These are phyloP conservation scores for Actinernus sp. DNA, from an alignment of 92 coral and sea anemone species.

Conservation along the genomic window DNA sequence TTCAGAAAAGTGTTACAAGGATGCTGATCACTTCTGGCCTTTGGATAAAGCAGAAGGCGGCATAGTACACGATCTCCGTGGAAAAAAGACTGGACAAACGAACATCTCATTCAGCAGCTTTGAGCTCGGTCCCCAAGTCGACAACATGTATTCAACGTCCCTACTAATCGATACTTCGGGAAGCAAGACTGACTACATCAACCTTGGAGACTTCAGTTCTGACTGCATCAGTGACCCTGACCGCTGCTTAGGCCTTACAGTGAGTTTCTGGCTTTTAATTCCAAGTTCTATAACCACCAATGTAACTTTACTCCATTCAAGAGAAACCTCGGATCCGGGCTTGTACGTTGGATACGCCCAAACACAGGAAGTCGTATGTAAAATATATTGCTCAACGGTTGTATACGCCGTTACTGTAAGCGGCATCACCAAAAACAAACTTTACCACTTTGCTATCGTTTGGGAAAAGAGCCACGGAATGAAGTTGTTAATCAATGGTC, in stretches of 20 bases:
- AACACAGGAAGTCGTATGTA: no score
- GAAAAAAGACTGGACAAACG: constrained; percentile 48
- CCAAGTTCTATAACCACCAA: not conserved
- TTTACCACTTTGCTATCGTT: constrained; percentile 32
- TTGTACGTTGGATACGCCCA: no score
- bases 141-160: constrained; percentile 20
- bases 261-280: constrained; percentile 47
- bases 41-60: constrained; percentile 69
- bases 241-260: constrained; percentile 58
- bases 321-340: constrained; percentile 19
- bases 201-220: constrained; percentile 68
- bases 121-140: not conserved
- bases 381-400: no score
- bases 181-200: constrained; percentile 14
- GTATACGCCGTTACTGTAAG: no score
- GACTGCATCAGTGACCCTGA: constrained; percentile 62
- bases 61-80: constrained; percentile 60
- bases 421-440: not conserved
- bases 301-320: constrained; percentile 11
- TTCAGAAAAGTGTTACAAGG: constrained; percentile 77
- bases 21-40: constrained; percentile 92
- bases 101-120: not conserved
- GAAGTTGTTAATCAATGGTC: not conserved
- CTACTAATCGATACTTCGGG: constrained; percentile 8
- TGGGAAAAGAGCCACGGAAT: constrained; percentile 30